Evolutionary conservation across 2,888 invertebrate genomes (phyloP), one percentile per base, ranked within the genome.

Genomic region (Drosophila incognita): DNA sequence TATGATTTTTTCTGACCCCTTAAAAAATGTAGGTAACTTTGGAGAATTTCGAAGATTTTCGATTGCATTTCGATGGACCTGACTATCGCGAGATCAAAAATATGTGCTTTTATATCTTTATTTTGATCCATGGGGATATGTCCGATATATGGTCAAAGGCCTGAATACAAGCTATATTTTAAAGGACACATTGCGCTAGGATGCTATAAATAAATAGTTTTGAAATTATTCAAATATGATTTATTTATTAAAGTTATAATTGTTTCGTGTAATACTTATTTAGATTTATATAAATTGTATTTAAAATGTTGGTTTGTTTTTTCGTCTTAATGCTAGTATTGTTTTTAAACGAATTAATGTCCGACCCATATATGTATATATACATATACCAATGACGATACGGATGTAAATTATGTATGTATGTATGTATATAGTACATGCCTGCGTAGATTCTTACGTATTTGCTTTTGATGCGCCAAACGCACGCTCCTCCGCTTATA

Each of bases 391-490:
- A 54, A 54, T 63, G 51, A 54, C 56, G 38, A 29, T 38, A 61
- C 61, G 52, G 70, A 40, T 70, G 63, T 48, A 53, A 48, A 53
- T 54, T 64, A 64, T 59, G 33, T 67, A 72, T 59, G 46, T 67
- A 72, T 59, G 38, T 65, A 65, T 61, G 62, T 70, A 77, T 62
- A 66, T 74, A 57, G 68, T 71, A 81, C 77, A 77, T 79, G 68
- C 66, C 76, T 83, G 79, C 71, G 77, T 79, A 84, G 69, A 82
- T 73, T 78, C 72, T 80, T 87, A 85, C 88, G 83, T 86, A 87
- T 79, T 85, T 75, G 70, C 69, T 64, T 82, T 77, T 74, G 52
- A 68, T 76, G 69, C 73, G 63, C 38, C 46, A 42, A 60, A 21
- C 40, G 60, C 73, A 48, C 46, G 58, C 52, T 61, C 27, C 36